These are phyloP conservation scores for Rhopalosiphum padi DNA, from an alignment of 1,140 invertebrate species.

Conservation along the genomic window DNA sequence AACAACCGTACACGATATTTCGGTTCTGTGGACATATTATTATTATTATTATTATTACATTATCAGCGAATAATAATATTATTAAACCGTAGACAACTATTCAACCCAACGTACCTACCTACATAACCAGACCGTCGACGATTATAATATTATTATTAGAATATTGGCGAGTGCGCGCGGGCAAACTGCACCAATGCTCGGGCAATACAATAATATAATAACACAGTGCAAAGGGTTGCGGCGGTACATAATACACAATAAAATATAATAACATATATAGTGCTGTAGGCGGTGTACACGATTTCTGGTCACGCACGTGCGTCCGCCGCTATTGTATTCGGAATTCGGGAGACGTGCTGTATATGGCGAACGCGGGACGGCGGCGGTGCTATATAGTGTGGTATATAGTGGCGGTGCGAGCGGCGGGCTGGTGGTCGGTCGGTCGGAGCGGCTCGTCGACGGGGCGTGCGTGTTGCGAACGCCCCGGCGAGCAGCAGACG, in stretches of 20 bases:
- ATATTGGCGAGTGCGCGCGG: too few relatives aligned
- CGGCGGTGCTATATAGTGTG: neutral
- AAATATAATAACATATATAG: neutral
- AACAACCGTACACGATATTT: too few relatives aligned
- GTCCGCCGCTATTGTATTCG: neutral
- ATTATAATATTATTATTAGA: too few relatives aligned
- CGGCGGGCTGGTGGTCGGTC: neutral
- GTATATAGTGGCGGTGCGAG: neutral
- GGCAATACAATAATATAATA: too few relatives aligned
- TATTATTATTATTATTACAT: too few relatives aligned
- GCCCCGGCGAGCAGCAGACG: slow-evolving; percentile 63
- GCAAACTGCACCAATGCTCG: too few relatives aligned
- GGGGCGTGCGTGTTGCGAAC: slow-evolving; percentile 62
- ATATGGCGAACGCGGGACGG: neutral
- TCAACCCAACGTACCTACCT: too few relatives aligned
- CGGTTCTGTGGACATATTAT: too few relatives aligned
- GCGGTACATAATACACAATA: neutral
- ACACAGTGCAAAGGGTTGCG: neutral
- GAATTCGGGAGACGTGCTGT: neutral
- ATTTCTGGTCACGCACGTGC: slow-evolving; percentile 62
- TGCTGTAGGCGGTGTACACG: neutral
- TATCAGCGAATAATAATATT: too few relatives aligned
- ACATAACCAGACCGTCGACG: too few relatives aligned
- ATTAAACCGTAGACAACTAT: too few relatives aligned
- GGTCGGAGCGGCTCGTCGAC: slow-evolving; percentile 56